phyloP scores from a whole-genome alignment of 37 sponge, comb jelly and placozoan species.

The Oscarella lobularis region DNA sequence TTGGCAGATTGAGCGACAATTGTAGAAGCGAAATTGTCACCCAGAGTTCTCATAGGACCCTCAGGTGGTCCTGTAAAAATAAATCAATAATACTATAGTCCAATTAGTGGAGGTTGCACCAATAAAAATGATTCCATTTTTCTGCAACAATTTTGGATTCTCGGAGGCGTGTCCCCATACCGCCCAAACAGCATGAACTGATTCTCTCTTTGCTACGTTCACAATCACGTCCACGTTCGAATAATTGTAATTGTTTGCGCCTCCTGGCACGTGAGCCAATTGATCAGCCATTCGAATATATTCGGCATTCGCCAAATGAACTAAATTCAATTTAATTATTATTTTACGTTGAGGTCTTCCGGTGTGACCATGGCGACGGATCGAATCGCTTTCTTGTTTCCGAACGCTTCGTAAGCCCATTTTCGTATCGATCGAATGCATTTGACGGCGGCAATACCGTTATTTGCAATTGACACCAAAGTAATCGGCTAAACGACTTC shows the following conservation, averaged over 20 bases:
- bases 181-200: constrained; percentile 97
- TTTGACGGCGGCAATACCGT: constrained; percentile 98
- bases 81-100: no score
- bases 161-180: constrained; percentile 99
- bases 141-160: constrained; percentile 78
- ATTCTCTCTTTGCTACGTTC: constrained; percentile 77
- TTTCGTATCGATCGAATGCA: constrained; percentile 82
- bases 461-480: constrained; percentile 75
- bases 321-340: no score
- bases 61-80: constrained; percentile 68
- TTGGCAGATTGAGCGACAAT: constrained; percentile 90
- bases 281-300: constrained; percentile 90
- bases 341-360: constrained; percentile 91
- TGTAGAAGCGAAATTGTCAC: constrained; percentile 94
- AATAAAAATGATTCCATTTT: constrained; percentile 75
- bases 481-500: no score
- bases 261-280: constrained; percentile 88
- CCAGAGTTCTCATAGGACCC: constrained; percentile 94
- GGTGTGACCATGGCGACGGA: constrained; percentile 95
- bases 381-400: constrained; percentile 78
- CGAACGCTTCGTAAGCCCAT: constrained; percentile 95
- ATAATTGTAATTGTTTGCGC: constrained; percentile 98
- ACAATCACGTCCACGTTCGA: constrained; percentile 93
- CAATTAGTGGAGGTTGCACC: no score
- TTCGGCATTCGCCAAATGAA: constrained; percentile 92